Conservation (phyloP, 2,888 invertebrate species). For the Mantis religiosa region DNA sequence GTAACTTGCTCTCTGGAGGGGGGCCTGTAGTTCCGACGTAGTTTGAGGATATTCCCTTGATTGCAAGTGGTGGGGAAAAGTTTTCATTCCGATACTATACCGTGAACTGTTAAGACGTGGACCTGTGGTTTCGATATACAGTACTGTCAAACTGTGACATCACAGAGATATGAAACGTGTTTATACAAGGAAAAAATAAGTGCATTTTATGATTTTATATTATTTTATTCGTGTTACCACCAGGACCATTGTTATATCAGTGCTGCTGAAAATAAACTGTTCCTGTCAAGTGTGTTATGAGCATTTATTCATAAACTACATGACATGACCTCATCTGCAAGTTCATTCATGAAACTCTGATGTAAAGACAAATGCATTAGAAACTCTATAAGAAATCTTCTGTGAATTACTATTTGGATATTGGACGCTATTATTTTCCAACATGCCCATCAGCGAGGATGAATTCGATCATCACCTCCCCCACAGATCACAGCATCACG, state of each 20-base stretch:
- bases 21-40: neutral
- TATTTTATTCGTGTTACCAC: neutral
- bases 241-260: neutral
- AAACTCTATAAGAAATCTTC: neutral
- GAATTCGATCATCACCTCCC: conserved; percentile 54
- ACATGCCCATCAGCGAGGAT: conserved; percentile 62
- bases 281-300: neutral
- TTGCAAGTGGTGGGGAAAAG: neutral
- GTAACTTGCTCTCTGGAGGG: conserved; percentile 3
- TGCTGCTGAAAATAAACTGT: neutral
- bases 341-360: neutral
- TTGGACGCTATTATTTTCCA: conserved; percentile 22
- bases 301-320: neutral
- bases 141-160: neutral
- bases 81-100: neutral
- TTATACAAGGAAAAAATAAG: neutral
- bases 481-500: conserved; percentile 34
- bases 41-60: conserved; percentile 5
- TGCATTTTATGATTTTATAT: neutral
- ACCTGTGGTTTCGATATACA: neutral
- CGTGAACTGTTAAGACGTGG: neutral
- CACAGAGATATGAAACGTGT: neutral
- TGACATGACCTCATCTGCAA: neutral
- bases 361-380: no score
- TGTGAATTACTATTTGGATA: neutral